Evolutionary conservation across 2,888 invertebrate genomes (phyloP).

Genomic region (Chesias legatella): DNA sequence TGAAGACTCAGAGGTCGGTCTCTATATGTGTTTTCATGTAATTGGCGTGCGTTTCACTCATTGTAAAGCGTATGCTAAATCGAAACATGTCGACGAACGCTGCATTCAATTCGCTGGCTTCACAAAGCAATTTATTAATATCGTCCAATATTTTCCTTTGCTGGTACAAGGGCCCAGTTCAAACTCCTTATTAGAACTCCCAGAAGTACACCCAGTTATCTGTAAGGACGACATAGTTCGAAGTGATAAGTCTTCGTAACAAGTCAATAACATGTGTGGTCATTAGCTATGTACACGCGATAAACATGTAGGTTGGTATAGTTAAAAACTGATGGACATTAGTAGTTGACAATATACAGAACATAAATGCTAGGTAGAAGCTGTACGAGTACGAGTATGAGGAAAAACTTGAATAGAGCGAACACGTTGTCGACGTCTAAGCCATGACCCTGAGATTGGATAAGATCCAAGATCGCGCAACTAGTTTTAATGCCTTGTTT

Average conservation of each 20-base stretch:
- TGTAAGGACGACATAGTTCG: slow-evolving; percentile 31
- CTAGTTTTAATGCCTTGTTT: slow-evolving; percentile 17
- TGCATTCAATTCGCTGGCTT: slow-evolving; percentile 44
- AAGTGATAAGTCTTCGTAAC: slow-evolving; percentile 37
- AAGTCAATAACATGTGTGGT: slow-evolving; percentile 44
- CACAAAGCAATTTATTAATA: slow-evolving; percentile 50
- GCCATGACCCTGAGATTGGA: slow-evolving; percentile 20
- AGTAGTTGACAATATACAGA: slow-evolving; percentile 1
- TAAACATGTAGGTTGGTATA: slow-evolving; percentile 57
- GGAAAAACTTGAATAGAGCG: slow-evolving; percentile 7
- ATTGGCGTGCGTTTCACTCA: slow-evolving; percentile 18
- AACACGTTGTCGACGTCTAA: slow-evolving; percentile 7
- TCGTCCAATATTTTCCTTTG: slow-evolving; percentile 28
- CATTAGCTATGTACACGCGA: slow-evolving; percentile 46
- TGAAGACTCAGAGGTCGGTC: slow-evolving; percentile 11
- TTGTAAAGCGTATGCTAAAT: slow-evolving; percentile 38
- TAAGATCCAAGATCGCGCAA: slow-evolving; percentile 4
- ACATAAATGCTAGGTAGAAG: too few relatives aligned
- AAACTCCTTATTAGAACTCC: slow-evolving; percentile 12
- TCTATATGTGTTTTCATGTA: slow-evolving; percentile 19
- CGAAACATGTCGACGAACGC: slow-evolving; percentile 43
- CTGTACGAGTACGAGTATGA: too few relatives aligned
- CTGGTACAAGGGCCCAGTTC: slow-evolving; percentile 5
- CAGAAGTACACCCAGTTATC: slow-evolving; percentile 26
- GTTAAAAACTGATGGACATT: slow-evolving; percentile 20